Evolutionary conservation across 2,888 invertebrate genomes (phyloP), one percentile per base, ranked within the genome.

Genomic region (Anthrax anthrax): DNA sequence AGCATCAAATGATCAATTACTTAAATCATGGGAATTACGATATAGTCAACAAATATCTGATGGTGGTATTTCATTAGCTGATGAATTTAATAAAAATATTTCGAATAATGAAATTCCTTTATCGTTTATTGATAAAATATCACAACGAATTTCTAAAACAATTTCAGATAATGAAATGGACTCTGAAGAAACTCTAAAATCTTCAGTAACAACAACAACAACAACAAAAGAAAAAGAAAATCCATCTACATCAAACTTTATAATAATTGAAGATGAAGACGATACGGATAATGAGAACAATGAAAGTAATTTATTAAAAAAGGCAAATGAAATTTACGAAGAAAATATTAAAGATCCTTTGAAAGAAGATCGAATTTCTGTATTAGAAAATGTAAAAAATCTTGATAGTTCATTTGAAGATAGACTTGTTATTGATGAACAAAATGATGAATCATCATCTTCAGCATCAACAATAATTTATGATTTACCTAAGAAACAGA

Each of bases 381-480:
- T 42, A 17, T 37, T 17, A 10, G 42, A 27, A 27, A 37, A 42
- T 29, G 41, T 19, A 14, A 40, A 29, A 17, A 37, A 42, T 37
- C 36, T 29, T 14, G 42, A 46, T 9, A 41, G 27, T 6, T 46
- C 47, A 18, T 41, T 29, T n/a, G 47, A 47, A 16, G 42, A 44
- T 19, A 18, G 42, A 8, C 23, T 48, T 17, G 18, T 48, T n/a
- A 48, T 48, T 39, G 48, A 48, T 45, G 48, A 48, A 42, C 18
- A 27, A 16, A 2, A 5, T 37, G n/a, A 37, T 13, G 18, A 42
- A 18, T 37, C 18, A 37, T 14, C 5, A 8, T n/a, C n/a, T n/a
- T 32, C 29, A 9, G 13, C 1, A 1, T 23, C 23, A 6, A 23
- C 8, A 23, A 23, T 23, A 23, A 6, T 8, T 6, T 6, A 8